Percentiles rank a stretch among this genome's conserved stretches.
Conservation (phyloP, 2,113 vertebrate species). For the Paradoxurus hermaphroditus region DNA sequence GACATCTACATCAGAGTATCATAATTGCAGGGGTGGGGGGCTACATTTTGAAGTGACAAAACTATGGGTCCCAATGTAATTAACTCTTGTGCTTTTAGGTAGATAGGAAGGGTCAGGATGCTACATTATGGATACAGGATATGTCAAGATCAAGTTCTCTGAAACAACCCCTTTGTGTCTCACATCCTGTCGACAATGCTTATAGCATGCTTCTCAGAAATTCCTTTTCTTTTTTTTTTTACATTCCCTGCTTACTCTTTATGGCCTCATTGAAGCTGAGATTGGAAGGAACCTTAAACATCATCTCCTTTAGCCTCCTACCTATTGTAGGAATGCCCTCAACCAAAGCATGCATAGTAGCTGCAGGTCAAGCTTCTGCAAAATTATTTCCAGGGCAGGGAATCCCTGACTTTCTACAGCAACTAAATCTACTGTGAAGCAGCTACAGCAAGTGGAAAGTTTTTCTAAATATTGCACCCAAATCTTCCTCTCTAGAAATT, state of each 20-base stretch:
- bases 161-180: not conserved
- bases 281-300: not conserved
- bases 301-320: not conserved
- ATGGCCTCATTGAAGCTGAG: not conserved
- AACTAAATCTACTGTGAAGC: not conserved
- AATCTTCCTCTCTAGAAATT: not conserved
- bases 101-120: not conserved
- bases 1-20: not conserved
- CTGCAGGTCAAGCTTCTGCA: not conserved
- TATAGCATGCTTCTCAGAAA: not conserved
- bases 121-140: not conserved
- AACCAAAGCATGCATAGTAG: not conserved
- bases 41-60: slow-evolving; percentile 14
- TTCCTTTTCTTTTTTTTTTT: not conserved
- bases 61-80: not conserved
- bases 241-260: not conserved
- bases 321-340: not conserved
- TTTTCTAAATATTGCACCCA: not conserved
- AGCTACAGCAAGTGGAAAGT: not conserved
- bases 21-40: not conserved
- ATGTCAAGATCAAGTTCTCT: not conserved
- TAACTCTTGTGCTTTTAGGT: not conserved
- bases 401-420: not conserved
- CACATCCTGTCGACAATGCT: not conserved
- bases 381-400: not conserved